Evolutionary conservation across 2,113 vertebrate species (phyloP).

Genomic region (Cyphomyrus plagiostoma): DNA sequence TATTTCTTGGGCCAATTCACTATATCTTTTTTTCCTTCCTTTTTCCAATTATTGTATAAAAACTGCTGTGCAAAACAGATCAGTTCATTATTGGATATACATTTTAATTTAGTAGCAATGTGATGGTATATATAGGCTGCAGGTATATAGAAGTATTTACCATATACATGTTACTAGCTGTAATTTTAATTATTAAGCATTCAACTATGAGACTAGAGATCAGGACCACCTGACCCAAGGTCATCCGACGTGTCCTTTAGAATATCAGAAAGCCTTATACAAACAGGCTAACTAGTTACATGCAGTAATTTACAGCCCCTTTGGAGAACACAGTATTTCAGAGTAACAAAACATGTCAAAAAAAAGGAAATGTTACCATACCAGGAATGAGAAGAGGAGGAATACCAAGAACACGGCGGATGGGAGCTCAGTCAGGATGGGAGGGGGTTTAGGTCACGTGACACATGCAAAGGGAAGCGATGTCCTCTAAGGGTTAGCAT

Average conservation of each 20-base stretch:
- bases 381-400: conserved; percentile 51
- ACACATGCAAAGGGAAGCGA: conserved; percentile 76
- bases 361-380: conserved; percentile 63
- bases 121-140: neutral
- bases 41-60: neutral
- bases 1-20: neutral
- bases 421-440: conserved; percentile 58
- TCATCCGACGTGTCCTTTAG: neutral
- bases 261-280: neutral
- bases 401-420: conserved; percentile 40
- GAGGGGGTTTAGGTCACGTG: conserved; percentile 44
- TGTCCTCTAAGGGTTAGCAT: conserved; percentile 76
- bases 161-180: neutral
- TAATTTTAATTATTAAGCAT: neutral
- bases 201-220: neutral
- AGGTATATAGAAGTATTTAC: neutral
- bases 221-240: neutral
- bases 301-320: neutral
- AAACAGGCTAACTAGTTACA: neutral
- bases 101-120: neutral
- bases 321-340: conserved; percentile 28
- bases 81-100: neutral
- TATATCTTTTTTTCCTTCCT: neutral
- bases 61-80: neutral
- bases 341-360: conserved; percentile 32